Evolutionary conservation across 2,888 invertebrate genomes (phyloP), one percentile per base, ranked within the genome.

Genomic region (Quadroppia sp.): DNA sequence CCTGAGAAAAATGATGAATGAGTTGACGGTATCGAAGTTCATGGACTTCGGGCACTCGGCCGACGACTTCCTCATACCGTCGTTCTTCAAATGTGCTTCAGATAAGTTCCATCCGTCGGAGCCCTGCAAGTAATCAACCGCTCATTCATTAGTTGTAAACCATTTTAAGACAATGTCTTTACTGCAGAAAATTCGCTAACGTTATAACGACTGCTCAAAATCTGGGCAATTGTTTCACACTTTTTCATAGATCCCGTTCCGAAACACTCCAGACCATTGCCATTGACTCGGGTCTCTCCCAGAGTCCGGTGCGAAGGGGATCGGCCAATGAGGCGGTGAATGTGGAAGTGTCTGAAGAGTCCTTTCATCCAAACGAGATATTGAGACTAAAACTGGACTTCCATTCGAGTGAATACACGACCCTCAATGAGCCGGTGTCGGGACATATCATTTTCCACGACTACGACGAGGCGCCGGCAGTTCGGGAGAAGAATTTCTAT

Each of bases 341-440:
- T 53, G n/a, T 72, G n/a, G 75, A 75, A 50, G 40, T 69, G 13
- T 69, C 75, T 0, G 69, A 75, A 7, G 69, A 75, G 25, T 56
- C 75, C 4, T 73, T 75, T 23, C 75, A 75, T 59, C 75, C 75
- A n/a, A 75, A 75, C 40, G 75, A 75, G 48, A 32, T 75, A 0
- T 0, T 69, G 3, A n/a, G 75, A 36, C 32, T 75, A 32, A 73
- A 69, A 53, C 25, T 75, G 13, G 69, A 75, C 23, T 75, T 75
- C 30, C 53, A 32, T 25, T 9, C 42, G 1, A 17, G 25, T 28
- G 74, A 75, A 30, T 69, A 74, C 36, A 73, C 73, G 0, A 75
- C 71, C 9, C 28, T 69, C 4, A 69, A 75, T 28, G 75, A 72
- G 2, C 32, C 36, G 32, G 70, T 75, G 13, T 64, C 25, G 11